Conservation (phyloP, 1,140 invertebrate species). For the Sycobia sp. region DNA sequence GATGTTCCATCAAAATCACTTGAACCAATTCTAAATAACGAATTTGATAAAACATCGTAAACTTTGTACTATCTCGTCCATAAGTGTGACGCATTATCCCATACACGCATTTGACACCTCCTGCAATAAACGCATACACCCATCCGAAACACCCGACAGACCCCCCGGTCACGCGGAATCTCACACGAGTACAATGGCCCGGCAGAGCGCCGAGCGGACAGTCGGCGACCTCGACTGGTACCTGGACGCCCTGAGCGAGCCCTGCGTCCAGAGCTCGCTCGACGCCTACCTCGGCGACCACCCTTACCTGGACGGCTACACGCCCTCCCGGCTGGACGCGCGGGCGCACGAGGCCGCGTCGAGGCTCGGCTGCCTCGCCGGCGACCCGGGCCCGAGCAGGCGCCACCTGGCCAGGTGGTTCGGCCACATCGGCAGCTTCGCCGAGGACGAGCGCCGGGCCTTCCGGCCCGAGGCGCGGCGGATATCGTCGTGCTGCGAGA, state of each 20-base stretch:
- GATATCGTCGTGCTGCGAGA: constrained; percentile 12
- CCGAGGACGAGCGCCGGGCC: constrained; percentile 40
- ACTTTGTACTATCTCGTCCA: too few species aligned
- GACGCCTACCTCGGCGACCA: constrained; percentile 59
- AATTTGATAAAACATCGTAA: too few species aligned
- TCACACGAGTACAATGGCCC: too few species aligned
- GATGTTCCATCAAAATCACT: too few species aligned
- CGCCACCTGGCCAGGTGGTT: constrained; percentile 59
- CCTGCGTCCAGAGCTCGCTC: constrained; percentile 53
- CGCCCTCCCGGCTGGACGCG: constrained; percentile 55
- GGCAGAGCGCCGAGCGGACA: constrained; percentile 19
- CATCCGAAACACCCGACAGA: too few species aligned
- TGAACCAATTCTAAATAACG: too few species aligned
- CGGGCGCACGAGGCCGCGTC: constrained; percentile 47
- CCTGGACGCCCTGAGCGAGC: constrained; percentile 46
- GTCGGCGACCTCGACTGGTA: constrained; percentile 44
- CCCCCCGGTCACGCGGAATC: too few species aligned
- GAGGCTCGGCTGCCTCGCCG: constrained; percentile 8
- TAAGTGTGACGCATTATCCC: too few species aligned
- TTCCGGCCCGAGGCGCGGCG: constrained; percentile 37
- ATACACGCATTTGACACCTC: too few species aligned
- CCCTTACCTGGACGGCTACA: constrained; percentile 60
- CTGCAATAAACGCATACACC: neutral
- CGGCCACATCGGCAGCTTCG: constrained; percentile 54
- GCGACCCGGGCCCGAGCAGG: neutral